Evolutionary conservation across 2,888 invertebrate species (phyloP).

Genomic region (Tuberolachnus salignus): DNA sequence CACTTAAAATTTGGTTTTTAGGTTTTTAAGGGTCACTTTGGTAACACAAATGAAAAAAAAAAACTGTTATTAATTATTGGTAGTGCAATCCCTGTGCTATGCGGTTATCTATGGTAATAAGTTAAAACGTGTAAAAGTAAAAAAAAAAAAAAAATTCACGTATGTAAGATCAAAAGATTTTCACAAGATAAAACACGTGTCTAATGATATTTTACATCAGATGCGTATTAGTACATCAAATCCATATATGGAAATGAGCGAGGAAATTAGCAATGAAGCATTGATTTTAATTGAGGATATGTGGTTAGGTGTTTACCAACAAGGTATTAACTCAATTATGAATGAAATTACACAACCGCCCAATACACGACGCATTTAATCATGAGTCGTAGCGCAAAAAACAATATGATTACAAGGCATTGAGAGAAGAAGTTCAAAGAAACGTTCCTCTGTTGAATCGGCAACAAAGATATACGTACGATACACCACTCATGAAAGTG

Average conservation of each 20-base stretch:
- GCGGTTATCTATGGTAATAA: no score
- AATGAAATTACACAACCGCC: background rate
- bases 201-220: no score
- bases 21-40: no score
- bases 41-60: no score
- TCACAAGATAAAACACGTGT: no score
- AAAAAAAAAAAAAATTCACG: no score
- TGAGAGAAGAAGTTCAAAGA: background rate
- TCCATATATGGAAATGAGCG: conserved; percentile 10
- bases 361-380: conserved; percentile 10
- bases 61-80: no score
- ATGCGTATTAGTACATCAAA: no score
- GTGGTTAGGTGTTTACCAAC: conserved; percentile 27
- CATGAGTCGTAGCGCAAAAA: background rate
- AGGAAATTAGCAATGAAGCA: conserved; percentile 57
- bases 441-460: background rate
- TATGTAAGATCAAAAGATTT: no score
- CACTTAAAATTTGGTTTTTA: no score
- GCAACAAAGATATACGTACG: background rate
- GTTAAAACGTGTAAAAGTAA: no score
- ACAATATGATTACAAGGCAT: background rate
- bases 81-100: no score
- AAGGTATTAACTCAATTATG: conserved; percentile 32
- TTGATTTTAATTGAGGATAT: conserved; percentile 28
- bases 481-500: background rate